These are phyloP conservation scores for Auanema freiburgensis DNA, from an alignment of 2,888 invertebrate species.

Conservation along the genomic window DNA sequence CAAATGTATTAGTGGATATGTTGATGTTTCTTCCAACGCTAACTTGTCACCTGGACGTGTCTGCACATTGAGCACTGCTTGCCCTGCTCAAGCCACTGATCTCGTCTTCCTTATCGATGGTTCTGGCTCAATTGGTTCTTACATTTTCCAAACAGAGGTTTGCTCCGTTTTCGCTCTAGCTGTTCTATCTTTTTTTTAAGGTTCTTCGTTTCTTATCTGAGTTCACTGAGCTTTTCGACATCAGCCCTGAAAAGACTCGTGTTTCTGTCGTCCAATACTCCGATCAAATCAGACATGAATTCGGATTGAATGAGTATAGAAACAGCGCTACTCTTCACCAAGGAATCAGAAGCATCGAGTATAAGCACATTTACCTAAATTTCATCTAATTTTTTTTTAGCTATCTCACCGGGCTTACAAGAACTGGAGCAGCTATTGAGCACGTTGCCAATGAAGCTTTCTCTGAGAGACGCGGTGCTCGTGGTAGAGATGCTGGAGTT, in stretches of 20 bases:
- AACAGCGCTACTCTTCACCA: constrained; percentile 30
- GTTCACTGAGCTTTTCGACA: constrained; percentile 61
- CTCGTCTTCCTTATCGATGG: constrained; percentile 62
- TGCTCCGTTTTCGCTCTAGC: no score
- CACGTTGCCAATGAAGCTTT: constrained; percentile 57
- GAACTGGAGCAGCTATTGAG: constrained; percentile 60
- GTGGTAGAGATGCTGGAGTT: constrained; percentile 35
- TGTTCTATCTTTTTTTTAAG: constrained; percentile 10
- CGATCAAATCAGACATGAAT: constrained; percentile 60
- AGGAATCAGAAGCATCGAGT: constrained; percentile 47
- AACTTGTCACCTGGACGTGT: constrained; percentile 61
- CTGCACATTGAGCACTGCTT: constrained; percentile 60
- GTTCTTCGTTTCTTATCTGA: constrained; percentile 55
- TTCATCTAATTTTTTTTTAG: constrained; percentile 5
- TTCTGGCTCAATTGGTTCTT: constrained; percentile 60
- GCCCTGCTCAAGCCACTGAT: constrained; percentile 58
- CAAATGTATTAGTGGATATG: constrained; percentile 58
- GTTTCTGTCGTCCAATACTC: constrained; percentile 60
- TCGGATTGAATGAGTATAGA: constrained; percentile 49
- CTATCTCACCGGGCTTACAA: constrained; percentile 54
- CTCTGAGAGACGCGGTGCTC: constrained; percentile 50
- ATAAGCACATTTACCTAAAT: not conserved
- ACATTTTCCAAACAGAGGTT: constrained; percentile 57
- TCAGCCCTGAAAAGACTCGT: constrained; percentile 53
- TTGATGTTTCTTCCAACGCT: constrained; percentile 61